Evolutionary conservation across 2,113 vertebrate genomes (phyloP).

Genomic region (Lepus timidus): DNA sequence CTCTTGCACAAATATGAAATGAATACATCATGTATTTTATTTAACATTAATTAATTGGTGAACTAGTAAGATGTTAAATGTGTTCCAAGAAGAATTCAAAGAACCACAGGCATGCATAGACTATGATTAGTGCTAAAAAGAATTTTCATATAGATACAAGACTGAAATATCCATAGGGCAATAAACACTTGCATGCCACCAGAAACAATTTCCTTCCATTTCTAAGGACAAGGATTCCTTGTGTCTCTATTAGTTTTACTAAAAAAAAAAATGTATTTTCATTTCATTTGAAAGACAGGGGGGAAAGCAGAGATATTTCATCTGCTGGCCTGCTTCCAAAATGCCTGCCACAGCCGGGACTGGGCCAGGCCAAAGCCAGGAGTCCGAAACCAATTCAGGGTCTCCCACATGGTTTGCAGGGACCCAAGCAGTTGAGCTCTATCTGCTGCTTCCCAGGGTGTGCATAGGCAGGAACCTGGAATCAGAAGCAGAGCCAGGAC

Average conservation of each 20-base stretch:
- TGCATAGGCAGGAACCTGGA: too few species aligned
- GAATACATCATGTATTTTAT: background rate
- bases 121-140: background rate
- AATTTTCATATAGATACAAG: background rate
- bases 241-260: background rate
- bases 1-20: background rate
- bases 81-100: background rate
- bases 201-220: background rate
- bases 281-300: too few species aligned
- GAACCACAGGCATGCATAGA: background rate
- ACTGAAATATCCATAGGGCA: too few species aligned
- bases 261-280: background rate
- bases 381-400: too few species aligned
- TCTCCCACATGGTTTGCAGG: too few species aligned
- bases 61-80: background rate
- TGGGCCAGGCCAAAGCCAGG: too few species aligned
- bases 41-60: background rate
- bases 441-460: too few species aligned
- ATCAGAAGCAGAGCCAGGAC: too few species aligned
- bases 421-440: too few species aligned
- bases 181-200: background rate
- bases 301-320: too few species aligned
- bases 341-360: too few species aligned
- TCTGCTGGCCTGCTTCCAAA: too few species aligned
- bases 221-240: background rate